These are phyloP conservation scores for Tinea semifulvella DNA, from an alignment of 2,888 invertebrate species.

Conservation along the genomic window DNA sequence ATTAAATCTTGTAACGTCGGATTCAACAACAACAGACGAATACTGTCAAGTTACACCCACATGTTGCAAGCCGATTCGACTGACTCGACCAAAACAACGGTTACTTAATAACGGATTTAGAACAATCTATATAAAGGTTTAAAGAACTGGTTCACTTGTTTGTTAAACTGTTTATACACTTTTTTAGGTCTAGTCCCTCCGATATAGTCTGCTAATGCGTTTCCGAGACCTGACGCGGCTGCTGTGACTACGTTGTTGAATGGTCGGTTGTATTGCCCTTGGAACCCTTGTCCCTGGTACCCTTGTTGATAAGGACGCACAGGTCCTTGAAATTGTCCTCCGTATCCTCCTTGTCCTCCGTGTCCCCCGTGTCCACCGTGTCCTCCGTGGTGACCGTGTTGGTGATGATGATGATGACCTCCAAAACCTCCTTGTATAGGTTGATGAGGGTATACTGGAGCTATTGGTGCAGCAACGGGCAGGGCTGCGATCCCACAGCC, in stretches of 20 bases:
- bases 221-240: conserved; percentile 62
- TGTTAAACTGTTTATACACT: conserved; percentile 44
- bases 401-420: conserved; percentile 14
- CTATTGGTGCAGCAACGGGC: conserved; percentile 20
- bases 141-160: conserved; percentile 39
- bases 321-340: conserved; percentile 16
- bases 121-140: conserved; percentile 47
- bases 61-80: background rate
- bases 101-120: conserved; percentile 23
- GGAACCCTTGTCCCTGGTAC: conserved; percentile 15
- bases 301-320: conserved; percentile 11
- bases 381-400: conserved; percentile 11
- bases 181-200: conserved; percentile 38
- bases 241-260: conserved; percentile 42
- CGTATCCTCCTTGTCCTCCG: conserved; percentile 22
- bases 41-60: conserved; percentile 13
- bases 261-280: conserved; percentile 27
- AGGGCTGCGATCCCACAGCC: conserved; percentile 36
- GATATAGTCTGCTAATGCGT: conserved; percentile 55
- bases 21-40: too few species aligned
- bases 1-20: background rate
- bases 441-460: conserved; percentile 17
- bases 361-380: conserved; percentile 13
- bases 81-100: background rate
- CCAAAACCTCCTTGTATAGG: conserved; percentile 6